Conservation (phyloP, 1,140 invertebrate species). For the Temnothorax curvispinosus region DNA sequence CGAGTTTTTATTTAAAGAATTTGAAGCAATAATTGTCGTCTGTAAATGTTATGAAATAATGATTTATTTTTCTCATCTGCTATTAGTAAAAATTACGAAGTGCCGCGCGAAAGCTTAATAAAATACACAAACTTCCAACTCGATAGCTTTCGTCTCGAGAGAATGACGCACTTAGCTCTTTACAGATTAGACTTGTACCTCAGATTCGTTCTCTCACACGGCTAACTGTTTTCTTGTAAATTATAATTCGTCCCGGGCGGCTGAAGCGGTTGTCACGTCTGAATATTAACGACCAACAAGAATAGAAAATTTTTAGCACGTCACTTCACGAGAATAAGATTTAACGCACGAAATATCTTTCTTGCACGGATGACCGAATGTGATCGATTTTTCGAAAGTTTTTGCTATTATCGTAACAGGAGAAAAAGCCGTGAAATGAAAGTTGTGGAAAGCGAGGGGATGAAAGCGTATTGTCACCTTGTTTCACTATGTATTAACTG, state of each 20-base stretch:
- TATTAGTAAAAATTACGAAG: neutral
- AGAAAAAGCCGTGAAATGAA: neutral
- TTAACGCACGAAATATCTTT: neutral
- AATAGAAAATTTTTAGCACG: neutral
- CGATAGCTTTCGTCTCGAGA: neutral
- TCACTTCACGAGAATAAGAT: neutral
- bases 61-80: neutral
- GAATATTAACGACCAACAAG: neutral
- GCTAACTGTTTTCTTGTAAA: neutral
- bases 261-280: neutral
- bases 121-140: neutral
- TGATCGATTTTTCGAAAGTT: constrained; percentile 1
- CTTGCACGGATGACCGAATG: neutral
- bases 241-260: neutral
- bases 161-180: neutral
- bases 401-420: neutral
- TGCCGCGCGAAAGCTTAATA: neutral
- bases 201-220: neutral
- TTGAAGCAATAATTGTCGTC: neutral
- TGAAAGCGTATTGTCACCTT: neutral
- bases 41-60: neutral
- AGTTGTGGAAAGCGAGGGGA: neutral
- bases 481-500: neutral
- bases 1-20: neutral
- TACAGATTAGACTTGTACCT: neutral